Conservation (phyloP, 2,113 vertebrate genomes). For the Theristicus caerulescens region DNA sequence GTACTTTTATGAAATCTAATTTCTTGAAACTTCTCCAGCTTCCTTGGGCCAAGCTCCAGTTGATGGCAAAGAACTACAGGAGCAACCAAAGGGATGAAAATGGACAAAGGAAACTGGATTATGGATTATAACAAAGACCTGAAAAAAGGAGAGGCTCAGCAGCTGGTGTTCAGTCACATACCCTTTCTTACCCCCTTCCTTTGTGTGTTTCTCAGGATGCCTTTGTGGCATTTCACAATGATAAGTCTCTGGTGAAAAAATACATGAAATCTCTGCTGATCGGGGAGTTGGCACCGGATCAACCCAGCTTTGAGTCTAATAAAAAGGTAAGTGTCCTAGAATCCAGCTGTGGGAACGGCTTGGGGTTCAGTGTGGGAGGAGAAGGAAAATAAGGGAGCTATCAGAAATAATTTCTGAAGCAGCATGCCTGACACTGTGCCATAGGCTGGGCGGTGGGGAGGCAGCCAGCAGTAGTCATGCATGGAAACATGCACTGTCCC, state of each 20-base stretch:
- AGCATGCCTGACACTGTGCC: not conserved
- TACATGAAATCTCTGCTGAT: conserved; percentile 77
- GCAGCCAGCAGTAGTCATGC: not conserved
- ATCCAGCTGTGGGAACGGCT: not conserved
- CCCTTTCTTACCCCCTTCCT: not conserved
- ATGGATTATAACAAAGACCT: not conserved
- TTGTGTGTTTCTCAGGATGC: conserved; percentile 71
- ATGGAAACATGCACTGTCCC: not conserved
- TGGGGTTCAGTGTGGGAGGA: not conserved
- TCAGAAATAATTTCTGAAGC: not conserved
- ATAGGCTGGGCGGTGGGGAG: not conserved
- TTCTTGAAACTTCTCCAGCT: conserved; percentile 27
- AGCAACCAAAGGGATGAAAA: not conserved
- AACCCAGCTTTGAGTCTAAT: conserved; percentile 77
- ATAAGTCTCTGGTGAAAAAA: conserved; percentile 74
- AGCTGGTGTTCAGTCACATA: fast-evolving
- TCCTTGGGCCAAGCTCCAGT: not conserved
- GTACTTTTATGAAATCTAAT: not conserved
- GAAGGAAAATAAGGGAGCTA: not conserved
- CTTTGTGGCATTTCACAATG: conserved; percentile 75
- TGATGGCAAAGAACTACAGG: not conserved
- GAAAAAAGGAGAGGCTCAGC: not conserved
- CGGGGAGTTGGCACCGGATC: conserved; percentile 77
- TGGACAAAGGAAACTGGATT: not conserved
- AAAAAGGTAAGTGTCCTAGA: conserved; percentile 75